Percentiles rank a stretch among this genome's conserved stretches.
These are phyloP conservation scores for Deroplatys truncata DNA, from an alignment of 2,888 invertebrate genomes.

Conservation along the genomic window DNA sequence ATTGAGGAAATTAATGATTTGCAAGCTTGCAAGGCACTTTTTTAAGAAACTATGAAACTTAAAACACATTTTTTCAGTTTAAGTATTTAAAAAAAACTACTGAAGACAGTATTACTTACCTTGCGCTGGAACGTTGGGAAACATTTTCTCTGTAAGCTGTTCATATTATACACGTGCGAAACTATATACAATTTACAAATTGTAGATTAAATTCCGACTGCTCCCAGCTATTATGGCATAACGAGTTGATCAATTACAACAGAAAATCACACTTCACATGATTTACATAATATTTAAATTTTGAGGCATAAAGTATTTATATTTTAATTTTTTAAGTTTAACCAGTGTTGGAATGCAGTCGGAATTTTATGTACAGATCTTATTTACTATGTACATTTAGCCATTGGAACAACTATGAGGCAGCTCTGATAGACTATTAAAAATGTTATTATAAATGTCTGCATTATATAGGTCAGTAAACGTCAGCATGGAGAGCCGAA, in stretches of 20 bases:
- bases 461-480: too few species aligned
- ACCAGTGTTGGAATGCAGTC: background rate
- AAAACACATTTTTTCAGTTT: too few species aligned
- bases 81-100: too few species aligned
- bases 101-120: background rate
- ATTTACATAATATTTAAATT: background rate
- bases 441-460: too few species aligned
- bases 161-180: background rate
- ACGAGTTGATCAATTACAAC: background rate
- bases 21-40: too few species aligned
- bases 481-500: too few species aligned
- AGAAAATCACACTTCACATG: background rate
- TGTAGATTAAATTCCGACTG: background rate
- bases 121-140: background rate
- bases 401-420: background rate
- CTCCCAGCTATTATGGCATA: background rate
- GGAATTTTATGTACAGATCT: background rate
- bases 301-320: background rate
- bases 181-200: background rate
- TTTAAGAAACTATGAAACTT: too few species aligned
- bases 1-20: too few species aligned
- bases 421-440: background rate
- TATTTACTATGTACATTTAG: background rate
- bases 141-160: background rate
- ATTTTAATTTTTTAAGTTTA: background rate